These are phyloP conservation scores for Crotalus viridis DNA, from an alignment of 2,113 vertebrate species.

Conservation along the genomic window DNA sequence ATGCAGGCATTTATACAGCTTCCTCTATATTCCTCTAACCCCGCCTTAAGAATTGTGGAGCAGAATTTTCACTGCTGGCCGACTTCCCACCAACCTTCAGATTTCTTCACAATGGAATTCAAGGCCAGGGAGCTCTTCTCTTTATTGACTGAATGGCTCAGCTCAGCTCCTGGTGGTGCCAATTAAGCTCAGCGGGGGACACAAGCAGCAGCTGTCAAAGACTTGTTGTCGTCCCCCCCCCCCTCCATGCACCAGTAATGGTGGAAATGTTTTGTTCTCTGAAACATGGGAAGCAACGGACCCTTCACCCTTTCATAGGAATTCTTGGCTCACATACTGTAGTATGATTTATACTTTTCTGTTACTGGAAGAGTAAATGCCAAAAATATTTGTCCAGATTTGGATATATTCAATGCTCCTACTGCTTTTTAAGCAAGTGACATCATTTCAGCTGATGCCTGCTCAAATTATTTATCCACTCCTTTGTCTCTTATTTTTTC, in stretches of 20 bases:
- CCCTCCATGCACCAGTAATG: not conserved
- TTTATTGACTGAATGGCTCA: slow-evolving; percentile 9
- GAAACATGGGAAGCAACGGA: not conserved
- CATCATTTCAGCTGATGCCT: accelerated
- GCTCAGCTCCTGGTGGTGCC: slow-evolving; percentile 21
- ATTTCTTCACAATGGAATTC: slow-evolving; percentile 17
- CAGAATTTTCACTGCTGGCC: not conserved
- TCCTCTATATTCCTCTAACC: not conserved
- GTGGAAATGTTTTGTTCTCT: slow-evolving; percentile 23
- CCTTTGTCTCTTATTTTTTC: not conserved
- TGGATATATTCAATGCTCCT: not conserved
- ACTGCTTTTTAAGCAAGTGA: accelerated
- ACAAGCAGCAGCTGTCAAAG: slow-evolving; percentile 22
- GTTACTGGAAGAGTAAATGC: not conserved
- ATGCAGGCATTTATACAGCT: not conserved
- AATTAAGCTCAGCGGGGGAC: slow-evolving; percentile 33
- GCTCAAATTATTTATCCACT: not conserved
- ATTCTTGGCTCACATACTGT: not conserved
- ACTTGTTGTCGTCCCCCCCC: not conserved
- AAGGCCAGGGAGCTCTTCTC: not conserved
- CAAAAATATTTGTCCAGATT: not conserved
- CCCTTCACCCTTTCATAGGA: not conserved
- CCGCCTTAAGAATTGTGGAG: not conserved
- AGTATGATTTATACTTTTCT: not conserved
- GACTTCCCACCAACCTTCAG: not conserved